A percentile compares a stretch with the other conserved stretches of the same genome.
phyloP scores from a whole-genome alignment of 2,797 vertebrate species.

The Trachurus trachurus region DNA sequence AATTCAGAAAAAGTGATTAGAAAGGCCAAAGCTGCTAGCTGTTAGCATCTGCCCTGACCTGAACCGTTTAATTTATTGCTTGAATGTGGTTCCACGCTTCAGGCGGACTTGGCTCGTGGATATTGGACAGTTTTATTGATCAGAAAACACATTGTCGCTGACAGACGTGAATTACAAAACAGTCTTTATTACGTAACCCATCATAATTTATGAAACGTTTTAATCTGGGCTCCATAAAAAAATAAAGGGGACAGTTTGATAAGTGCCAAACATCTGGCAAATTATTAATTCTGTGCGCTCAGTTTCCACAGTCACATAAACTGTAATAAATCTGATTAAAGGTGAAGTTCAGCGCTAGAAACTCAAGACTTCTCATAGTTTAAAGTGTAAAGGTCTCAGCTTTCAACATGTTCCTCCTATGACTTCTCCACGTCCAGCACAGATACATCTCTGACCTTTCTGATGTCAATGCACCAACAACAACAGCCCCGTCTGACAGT shows the following conservation, averaged over 20 bases:
- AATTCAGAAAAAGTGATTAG: constrained; percentile 9
- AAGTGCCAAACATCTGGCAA: constrained; percentile 24
- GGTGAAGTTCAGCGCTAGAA: constrained; percentile 5
- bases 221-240: constrained; percentile 12
- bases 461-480: neutral
- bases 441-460: constrained; percentile 3
- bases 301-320: neutral
- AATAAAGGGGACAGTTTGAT: neutral
- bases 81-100: too few relatives aligned
- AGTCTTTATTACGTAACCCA: neutral
- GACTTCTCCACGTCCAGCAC: constrained; percentile 28
- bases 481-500: constrained; percentile 2
- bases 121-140: neutral
- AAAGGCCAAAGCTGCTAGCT: constrained; percentile 7
- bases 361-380: constrained; percentile 16
- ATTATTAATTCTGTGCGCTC: constrained; percentile 21
- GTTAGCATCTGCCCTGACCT: neutral
- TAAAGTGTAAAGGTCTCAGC: constrained; percentile 23
- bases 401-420: constrained; percentile 21
- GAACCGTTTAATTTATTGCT: neutral
- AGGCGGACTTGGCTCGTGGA: neutral
- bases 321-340: constrained; percentile 47
- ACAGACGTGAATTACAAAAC: neutral
- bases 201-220: constrained; percentile 11
- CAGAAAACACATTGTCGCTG: neutral